phyloP scores from a whole-genome alignment of 2,113 vertebrate species.

The Turnix velox region DNA sequence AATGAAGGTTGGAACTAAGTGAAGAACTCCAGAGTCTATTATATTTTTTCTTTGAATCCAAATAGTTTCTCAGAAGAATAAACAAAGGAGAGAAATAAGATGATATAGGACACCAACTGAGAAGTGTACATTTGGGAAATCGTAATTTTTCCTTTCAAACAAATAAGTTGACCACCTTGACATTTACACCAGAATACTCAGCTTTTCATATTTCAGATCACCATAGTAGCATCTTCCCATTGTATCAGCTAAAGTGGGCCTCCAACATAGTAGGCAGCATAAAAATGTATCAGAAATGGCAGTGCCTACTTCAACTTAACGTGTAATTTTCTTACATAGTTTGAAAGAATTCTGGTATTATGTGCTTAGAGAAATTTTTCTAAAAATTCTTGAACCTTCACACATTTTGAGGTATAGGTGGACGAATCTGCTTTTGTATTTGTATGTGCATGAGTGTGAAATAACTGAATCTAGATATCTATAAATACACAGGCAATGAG shows the following conservation, averaged over 20 bases:
- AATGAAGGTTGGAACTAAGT: neutral
- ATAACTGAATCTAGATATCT: neutral
- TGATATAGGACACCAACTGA: neutral
- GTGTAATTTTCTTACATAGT: neutral
- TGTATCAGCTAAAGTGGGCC: neutral
- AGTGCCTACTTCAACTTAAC: neutral
- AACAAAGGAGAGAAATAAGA: neutral
- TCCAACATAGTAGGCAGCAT: neutral
- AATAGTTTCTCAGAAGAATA: neutral
- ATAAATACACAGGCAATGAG: neutral
- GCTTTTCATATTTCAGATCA: neutral
- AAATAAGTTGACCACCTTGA: neutral
- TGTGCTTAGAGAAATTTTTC: neutral
- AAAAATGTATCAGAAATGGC: neutral
- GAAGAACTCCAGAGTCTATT: neutral
- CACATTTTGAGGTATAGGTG: neutral
- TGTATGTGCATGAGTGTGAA: neutral
- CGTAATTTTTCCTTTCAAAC: neutral
- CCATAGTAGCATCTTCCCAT: accelerated
- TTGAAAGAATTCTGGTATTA: neutral
- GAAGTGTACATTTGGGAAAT: neutral
- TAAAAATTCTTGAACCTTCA: neutral
- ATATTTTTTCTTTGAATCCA: neutral
- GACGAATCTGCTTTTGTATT: neutral
- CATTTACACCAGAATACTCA: neutral